Percentiles rank a stretch among this genome's conserved stretches.
Evolutionary conservation across 2,113 vertebrate genomes (phyloP).

Genomic region (Erinaceus europaeus): DNA sequence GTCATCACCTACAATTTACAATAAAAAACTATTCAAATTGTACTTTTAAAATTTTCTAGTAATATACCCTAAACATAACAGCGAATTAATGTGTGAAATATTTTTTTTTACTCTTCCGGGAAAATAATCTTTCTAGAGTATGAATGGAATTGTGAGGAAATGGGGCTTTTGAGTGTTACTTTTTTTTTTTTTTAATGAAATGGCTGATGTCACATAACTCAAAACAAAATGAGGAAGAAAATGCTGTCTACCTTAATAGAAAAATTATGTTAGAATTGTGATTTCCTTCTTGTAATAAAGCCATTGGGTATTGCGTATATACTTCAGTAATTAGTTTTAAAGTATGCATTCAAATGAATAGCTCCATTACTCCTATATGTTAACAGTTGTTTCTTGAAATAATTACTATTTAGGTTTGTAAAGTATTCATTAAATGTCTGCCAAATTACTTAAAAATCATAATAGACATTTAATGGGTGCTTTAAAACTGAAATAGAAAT

Average conservation of each 20-base stretch:
- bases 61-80: background rate
- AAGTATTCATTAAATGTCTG: conserved; percentile 79
- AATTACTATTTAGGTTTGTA: conserved; percentile 79
- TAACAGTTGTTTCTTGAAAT: conserved; percentile 79
- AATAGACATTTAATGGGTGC: conserved; percentile 78
- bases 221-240: background rate
- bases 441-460: conserved; percentile 82
- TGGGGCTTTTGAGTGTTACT: background rate
- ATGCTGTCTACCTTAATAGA: background rate
- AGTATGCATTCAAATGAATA: conserved; percentile 65
- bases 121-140: background rate
- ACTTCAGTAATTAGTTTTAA: conserved; percentile 70
- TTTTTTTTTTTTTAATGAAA: background rate
- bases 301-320: background rate
- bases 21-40: background rate
- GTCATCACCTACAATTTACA: background rate
- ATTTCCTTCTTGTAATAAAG: background rate
- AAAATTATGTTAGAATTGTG: conserved; percentile 1
- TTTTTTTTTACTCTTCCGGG: background rate
- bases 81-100: background rate
- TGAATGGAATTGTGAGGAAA: background rate
- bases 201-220: background rate
- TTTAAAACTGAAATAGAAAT: conserved; percentile 80
- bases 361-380: conserved; percentile 68
- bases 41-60: background rate